phyloP scores from a whole-genome alignment of 2,888 invertebrate genomes.

The Neocrepidodera transversa region DNA sequence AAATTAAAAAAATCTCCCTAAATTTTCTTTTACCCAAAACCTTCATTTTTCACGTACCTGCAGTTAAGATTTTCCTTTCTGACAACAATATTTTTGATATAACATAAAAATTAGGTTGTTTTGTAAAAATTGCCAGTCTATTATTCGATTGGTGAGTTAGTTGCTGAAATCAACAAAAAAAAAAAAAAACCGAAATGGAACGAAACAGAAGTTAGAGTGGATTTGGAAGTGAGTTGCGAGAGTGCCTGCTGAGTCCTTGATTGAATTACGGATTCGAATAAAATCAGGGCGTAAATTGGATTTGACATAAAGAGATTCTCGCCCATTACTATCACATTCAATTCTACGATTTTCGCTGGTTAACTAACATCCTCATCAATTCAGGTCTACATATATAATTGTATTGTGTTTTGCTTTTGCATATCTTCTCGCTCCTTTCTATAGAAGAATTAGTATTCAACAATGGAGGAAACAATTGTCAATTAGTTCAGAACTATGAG shows the following conservation, averaged over 20 bases:
- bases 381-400: constrained; percentile 15
- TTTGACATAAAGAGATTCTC: constrained; percentile 59
- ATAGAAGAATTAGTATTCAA: not conserved
- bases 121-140: too few species aligned
- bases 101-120: too few species aligned
- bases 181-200: constrained; percentile 12
- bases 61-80: too few species aligned
- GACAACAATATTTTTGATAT: too few species aligned
- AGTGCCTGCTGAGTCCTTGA: constrained; percentile 53
- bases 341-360: constrained; percentile 46
- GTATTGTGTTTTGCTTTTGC: constrained; percentile 14
- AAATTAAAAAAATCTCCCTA: too few species aligned
- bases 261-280: constrained; percentile 60
- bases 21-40: too few species aligned
- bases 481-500: too few species aligned
- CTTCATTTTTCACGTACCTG: too few species aligned
- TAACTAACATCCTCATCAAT: constrained; percentile 41
- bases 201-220: constrained; percentile 23
- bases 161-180: not conserved
- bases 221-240: constrained; percentile 16
- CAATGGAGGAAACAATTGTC: too few species aligned
- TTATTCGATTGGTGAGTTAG: not conserved
- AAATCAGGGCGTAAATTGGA: constrained; percentile 59
- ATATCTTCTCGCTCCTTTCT: not conserved
- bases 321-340: constrained; percentile 60